phyloP scores from a whole-genome alignment of 2,113 vertebrate genomes.

The Grallaria varia region DNA sequence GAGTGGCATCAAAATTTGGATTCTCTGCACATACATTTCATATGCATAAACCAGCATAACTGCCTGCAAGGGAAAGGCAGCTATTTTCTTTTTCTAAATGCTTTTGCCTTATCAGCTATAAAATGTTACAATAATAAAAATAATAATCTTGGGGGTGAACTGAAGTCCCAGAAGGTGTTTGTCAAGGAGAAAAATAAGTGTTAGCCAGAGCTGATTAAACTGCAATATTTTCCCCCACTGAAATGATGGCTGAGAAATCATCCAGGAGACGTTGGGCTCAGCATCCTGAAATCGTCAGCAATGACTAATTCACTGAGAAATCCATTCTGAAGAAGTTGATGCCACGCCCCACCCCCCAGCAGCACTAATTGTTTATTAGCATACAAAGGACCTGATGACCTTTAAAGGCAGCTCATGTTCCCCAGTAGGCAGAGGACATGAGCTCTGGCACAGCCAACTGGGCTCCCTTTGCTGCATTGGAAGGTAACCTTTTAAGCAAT shows the following conservation, averaged over 20 bases:
- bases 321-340: background rate
- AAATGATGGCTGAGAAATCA: background rate
- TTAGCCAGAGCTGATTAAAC: conserved; percentile 53
- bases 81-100: background rate
- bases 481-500: conserved; percentile 51
- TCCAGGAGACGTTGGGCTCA: background rate
- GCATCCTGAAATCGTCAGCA: background rate
- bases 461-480: conserved; percentile 41
- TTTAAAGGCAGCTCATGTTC: conserved; percentile 39
- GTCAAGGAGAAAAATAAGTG: conserved; percentile 54
- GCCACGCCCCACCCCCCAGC: background rate
- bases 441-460: background rate
- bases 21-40: background rate
- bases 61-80: conserved; percentile 32
- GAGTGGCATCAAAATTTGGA: background rate
- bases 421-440: conserved; percentile 39
- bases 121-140: conserved; percentile 23
- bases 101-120: conserved; percentile 1
- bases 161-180: conserved; percentile 22
- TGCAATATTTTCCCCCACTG: background rate
- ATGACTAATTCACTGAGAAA: conserved; percentile 7
- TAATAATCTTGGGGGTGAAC: background rate
- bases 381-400: conserved; percentile 59
- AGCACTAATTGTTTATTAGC: conserved; percentile 65
- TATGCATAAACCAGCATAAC: conserved; percentile 6